Evolutionary conservation across 1,140 invertebrate species (phyloP).

Genomic region (Ostrea denselamellosa): DNA sequence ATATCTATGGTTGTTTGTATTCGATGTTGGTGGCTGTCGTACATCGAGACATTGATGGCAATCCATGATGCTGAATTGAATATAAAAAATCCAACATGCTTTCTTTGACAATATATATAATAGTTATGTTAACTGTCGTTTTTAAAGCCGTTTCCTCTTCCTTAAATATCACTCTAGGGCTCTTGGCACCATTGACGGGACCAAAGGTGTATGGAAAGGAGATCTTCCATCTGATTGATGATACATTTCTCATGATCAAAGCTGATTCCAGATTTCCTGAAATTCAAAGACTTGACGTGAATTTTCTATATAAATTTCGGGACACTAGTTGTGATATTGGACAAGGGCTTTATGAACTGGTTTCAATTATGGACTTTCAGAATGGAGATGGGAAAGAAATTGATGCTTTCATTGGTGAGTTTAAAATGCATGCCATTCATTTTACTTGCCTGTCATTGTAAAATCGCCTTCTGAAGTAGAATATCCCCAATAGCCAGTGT

Average conservation of each 20-base stretch:
- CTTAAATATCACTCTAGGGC: background rate
- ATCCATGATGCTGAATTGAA: background rate
- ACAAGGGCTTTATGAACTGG: conserved; percentile 52
- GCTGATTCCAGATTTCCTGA: conserved; percentile 2
- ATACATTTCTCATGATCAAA: background rate
- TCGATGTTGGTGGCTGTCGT: background rate
- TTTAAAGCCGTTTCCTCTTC: background rate
- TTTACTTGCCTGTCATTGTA: too few relatives aligned
- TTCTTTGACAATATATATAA: background rate
- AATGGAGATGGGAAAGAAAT: conserved; percentile 6
- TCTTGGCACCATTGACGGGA: background rate
- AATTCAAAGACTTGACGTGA: conserved; percentile 8
- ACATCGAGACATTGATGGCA: background rate
- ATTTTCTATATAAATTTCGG: background rate
- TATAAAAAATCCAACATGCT: background rate
- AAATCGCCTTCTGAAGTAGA: too few relatives aligned
- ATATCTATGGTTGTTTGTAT: background rate
- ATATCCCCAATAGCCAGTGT: too few relatives aligned
- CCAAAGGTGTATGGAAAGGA: background rate
- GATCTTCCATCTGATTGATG: background rate
- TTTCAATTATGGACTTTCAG: conserved; percentile 23
- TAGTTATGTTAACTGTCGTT: background rate
- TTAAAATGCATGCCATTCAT: background rate
- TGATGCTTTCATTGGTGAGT: conserved; percentile 50
- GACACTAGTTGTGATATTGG: conserved; percentile 58